Percentiles rank a stretch among this genome's conserved stretches.
Conservation (phyloP, 1,140 invertebrate genomes). For the Oryctes rhinoceros region DNA sequence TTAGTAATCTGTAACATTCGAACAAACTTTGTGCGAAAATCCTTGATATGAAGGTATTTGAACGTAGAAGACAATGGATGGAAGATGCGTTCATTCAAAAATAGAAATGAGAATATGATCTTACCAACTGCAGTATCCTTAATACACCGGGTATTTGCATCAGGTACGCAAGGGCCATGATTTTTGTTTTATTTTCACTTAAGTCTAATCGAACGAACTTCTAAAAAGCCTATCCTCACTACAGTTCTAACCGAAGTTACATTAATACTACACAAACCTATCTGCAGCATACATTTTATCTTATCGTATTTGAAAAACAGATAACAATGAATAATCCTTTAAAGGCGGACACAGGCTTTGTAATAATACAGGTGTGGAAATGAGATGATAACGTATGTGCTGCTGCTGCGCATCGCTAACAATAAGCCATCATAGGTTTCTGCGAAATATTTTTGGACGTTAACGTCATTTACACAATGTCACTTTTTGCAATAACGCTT, state of each 20-base stretch:
- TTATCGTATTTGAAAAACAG: background rate
- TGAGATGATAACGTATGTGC: background rate
- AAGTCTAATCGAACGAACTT: background rate
- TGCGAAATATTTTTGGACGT: background rate
- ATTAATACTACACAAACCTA: background rate
- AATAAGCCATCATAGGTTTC: background rate
- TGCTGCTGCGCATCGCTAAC: background rate
- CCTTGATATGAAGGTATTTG: no score
- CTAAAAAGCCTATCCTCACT: background rate
- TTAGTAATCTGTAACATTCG: no score
- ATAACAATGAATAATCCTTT: background rate
- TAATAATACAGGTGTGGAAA: background rate
- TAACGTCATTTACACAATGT: background rate
- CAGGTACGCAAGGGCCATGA: background rate
- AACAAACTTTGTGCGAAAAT: no score
- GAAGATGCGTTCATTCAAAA: no score
- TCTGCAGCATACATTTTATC: background rate
- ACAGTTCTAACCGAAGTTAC: background rate
- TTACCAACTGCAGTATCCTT: slow-evolving; percentile 13
- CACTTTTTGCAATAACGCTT: no score
- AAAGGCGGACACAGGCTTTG: background rate
- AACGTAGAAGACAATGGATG: no score
- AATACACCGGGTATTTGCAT: slow-evolving; percentile 3
- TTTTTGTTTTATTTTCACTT: background rate
- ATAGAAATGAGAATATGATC: background rate